Conservation (phyloP, 1,140 invertebrate genomes). For the Orchestia grillus region DNA sequence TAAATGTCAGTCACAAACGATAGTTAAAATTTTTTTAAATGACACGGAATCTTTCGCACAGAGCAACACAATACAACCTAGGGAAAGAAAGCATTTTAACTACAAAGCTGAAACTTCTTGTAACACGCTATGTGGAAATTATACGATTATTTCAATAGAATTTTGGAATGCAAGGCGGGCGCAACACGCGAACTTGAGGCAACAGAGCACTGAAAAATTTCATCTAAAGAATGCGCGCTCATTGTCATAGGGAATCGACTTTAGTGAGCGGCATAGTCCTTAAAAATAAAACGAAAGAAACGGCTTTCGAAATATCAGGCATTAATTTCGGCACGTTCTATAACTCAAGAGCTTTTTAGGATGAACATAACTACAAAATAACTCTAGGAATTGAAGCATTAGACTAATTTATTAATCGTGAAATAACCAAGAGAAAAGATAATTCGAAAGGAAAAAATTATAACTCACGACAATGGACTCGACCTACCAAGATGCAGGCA, state of each 20-base stretch:
- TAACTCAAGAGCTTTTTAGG: neutral
- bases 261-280: neutral
- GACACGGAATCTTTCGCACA: too few species aligned
- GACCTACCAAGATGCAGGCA: neutral
- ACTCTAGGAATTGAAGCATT: neutral
- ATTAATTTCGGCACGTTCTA: neutral
- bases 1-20: too few species aligned
- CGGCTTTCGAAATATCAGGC: neutral
- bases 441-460: neutral
- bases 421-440: neutral
- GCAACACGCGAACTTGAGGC: neutral
- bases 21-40: too few species aligned
- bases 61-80: too few species aligned
- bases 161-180: neutral
- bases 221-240: neutral
- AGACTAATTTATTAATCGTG: neutral
- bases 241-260: neutral
- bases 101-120: neutral
- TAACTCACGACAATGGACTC: neutral
- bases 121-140: neutral
- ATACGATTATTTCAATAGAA: neutral
- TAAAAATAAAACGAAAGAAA: neutral
- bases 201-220: neutral
- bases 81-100: too few species aligned
- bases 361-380: neutral